These are phyloP conservation scores for Heliocidaris tuberculata DNA, from an alignment of 35 echinoderm and acorn worm genomes.

Conservation along the genomic window DNA sequence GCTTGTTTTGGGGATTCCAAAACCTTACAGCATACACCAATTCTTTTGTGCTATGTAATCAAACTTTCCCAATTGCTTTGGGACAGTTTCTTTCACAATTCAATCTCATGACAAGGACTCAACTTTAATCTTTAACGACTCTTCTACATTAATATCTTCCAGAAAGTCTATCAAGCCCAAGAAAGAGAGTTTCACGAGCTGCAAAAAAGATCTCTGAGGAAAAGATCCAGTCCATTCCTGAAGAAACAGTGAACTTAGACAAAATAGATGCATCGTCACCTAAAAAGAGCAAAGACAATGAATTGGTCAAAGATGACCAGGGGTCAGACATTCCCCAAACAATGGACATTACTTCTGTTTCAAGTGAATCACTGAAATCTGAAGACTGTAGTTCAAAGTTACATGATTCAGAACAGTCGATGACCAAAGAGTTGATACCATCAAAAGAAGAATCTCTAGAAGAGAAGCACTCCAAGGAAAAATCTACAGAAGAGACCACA, in stretches of 20 bases:
- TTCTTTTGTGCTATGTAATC: too few relatives aligned
- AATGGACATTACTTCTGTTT: not conserved
- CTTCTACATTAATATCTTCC: not conserved
- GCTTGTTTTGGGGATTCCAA: too few relatives aligned
- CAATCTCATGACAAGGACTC: too few relatives aligned
- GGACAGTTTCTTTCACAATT: too few relatives aligned
- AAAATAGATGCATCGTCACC: not conserved
- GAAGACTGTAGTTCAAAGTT: too few relatives aligned
- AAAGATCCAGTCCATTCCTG: not conserved
- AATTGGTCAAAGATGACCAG: not conserved
- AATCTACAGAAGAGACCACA: not conserved
- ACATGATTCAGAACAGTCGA: not conserved
- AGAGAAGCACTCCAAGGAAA: not conserved
- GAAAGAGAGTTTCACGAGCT: not conserved
- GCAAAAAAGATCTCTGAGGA: not conserved
- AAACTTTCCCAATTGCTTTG: too few relatives aligned
- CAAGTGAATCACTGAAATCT: not conserved
- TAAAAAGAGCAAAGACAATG: not conserved
- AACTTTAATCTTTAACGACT: too few relatives aligned
- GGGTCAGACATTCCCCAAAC: not conserved
- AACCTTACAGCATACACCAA: too few relatives aligned
- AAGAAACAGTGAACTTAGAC: not conserved
- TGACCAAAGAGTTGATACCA: too few relatives aligned
- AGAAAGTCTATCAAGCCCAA: not conserved
- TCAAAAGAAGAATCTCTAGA: not conserved